These are phyloP conservation scores for Acrobasis consociella DNA, from an alignment of 2,888 invertebrate species.

Conservation along the genomic window DNA sequence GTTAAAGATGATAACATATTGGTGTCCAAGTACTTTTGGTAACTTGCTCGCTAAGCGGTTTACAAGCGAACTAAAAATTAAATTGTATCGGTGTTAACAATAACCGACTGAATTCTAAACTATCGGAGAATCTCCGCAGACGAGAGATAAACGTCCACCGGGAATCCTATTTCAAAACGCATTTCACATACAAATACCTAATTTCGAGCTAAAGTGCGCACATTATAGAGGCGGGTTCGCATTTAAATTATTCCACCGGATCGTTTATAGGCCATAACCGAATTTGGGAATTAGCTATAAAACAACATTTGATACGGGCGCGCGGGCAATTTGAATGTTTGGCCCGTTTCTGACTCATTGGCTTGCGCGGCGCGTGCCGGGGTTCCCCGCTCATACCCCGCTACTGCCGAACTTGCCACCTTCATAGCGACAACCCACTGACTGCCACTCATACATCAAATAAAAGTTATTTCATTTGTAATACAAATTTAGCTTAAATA, in stretches of 20 bases:
- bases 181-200: constrained; percentile 83
- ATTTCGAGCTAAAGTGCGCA: constrained; percentile 80
- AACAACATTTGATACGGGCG: constrained; percentile 83
- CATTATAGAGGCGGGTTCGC: constrained; percentile 81
- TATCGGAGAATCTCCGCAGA: constrained; percentile 33
- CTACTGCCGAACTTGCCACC: constrained; percentile 33
- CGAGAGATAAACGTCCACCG: constrained; percentile 71
- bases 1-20: no score
- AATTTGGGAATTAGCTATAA: constrained; percentile 83
- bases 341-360: constrained; percentile 75
- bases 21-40: neutral
- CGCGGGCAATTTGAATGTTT: constrained; percentile 82
- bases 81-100: neutral
- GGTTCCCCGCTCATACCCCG: constrained; percentile 53
- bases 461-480: neutral
- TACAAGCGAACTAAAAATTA: neutral
- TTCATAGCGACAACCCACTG: constrained; percentile 28
- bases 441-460: constrained; percentile 22
- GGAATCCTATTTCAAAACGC: constrained; percentile 79
- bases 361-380: constrained; percentile 74
- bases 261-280: constrained; percentile 83
- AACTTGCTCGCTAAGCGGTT: neutral
- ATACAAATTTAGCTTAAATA: neutral
- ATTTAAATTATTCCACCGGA: constrained; percentile 82
- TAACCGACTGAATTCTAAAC: neutral